These are phyloP conservation scores for Datnioides undecimradiatus DNA, from an alignment of 2,113 vertebrate genomes.

Conservation along the genomic window DNA sequence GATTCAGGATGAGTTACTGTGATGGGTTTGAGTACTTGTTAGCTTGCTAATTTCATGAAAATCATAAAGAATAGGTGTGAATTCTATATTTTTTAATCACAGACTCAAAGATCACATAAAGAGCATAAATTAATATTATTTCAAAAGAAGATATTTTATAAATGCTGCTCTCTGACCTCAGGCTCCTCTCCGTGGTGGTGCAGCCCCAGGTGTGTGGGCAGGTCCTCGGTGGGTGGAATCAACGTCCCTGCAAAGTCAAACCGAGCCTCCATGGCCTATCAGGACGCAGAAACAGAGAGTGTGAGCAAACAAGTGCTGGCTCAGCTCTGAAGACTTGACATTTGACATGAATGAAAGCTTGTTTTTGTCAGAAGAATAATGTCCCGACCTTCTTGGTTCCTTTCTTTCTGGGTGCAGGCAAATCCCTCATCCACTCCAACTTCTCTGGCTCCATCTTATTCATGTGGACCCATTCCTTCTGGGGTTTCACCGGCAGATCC, in stretches of 20 bases:
- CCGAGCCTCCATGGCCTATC: conserved; percentile 94
- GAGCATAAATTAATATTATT: too few species aligned
- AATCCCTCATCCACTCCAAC: conserved; percentile 93
- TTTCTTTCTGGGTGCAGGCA: conserved; percentile 85
- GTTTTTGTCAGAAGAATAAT: neutral
- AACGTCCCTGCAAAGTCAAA: conserved; percentile 93
- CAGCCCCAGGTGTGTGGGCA: conserved; percentile 94
- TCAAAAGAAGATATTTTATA: too few species aligned
- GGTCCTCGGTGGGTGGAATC: conserved; percentile 88
- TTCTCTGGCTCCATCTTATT: conserved; percentile 93
- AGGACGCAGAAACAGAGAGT: conserved; percentile 21
- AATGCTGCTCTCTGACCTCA: conserved; percentile 87
- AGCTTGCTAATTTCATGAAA: too few species aligned
- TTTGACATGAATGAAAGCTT: neutral
- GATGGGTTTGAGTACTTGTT: too few species aligned
- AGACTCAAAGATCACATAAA: too few species aligned
- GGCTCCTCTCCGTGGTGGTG: conserved; percentile 98
- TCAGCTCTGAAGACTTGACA: too few species aligned
- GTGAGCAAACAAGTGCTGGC: too few species aligned
- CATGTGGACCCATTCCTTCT: conserved; percentile 96
- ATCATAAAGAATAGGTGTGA: too few species aligned
- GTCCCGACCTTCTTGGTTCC: conserved; percentile 88
- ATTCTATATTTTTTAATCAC: too few species aligned
- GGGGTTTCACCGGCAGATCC: conserved; percentile 88
- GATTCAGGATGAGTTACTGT: too few species aligned